phyloP scores from a whole-genome alignment of 1,140 invertebrate species.

The Pygmarrhopalites habei region DNA sequence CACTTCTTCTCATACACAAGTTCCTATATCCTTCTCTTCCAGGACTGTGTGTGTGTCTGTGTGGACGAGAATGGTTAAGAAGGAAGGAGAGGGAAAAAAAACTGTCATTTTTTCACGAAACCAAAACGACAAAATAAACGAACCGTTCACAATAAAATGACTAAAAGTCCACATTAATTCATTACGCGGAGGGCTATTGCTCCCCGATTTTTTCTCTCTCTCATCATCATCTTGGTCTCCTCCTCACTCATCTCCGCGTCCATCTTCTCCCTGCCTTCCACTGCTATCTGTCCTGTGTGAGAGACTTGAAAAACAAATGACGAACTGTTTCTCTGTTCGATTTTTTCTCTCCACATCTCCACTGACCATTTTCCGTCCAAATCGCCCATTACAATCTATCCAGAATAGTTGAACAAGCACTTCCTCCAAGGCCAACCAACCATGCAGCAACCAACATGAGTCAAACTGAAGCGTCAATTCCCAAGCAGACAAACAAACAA shows the following conservation, averaged over 20 bases:
- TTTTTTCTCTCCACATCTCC: too few species aligned
- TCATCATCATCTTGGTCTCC: neutral
- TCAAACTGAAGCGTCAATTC: too few species aligned
- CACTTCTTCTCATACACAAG: neutral
- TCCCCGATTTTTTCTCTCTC: constrained; percentile 28
- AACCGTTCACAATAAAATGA: constrained; percentile 39
- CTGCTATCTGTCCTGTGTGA: too few species aligned
- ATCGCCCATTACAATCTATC: too few species aligned
- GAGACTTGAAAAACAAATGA: neutral
- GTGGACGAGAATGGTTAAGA: neutral
- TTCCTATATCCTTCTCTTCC: too few species aligned
- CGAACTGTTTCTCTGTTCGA: constrained; percentile 1
- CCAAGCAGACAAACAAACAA: too few species aligned
- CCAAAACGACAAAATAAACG: constrained; percentile 40
- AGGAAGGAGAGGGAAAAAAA: constrained; percentile 4
- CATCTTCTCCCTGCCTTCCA: neutral
- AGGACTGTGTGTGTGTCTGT: neutral
- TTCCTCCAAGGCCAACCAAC: neutral
- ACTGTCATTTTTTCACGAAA: constrained; percentile 34
- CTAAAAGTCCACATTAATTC: constrained; percentile 37
- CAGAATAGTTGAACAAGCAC: neutral
- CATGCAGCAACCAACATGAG: too few species aligned
- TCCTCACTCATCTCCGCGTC: neutral
- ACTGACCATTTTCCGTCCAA: too few species aligned
- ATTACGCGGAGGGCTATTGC: constrained; percentile 38